Evolutionary conservation across 1,140 invertebrate species (phyloP).

Genomic region (Trichoplusia ni): DNA sequence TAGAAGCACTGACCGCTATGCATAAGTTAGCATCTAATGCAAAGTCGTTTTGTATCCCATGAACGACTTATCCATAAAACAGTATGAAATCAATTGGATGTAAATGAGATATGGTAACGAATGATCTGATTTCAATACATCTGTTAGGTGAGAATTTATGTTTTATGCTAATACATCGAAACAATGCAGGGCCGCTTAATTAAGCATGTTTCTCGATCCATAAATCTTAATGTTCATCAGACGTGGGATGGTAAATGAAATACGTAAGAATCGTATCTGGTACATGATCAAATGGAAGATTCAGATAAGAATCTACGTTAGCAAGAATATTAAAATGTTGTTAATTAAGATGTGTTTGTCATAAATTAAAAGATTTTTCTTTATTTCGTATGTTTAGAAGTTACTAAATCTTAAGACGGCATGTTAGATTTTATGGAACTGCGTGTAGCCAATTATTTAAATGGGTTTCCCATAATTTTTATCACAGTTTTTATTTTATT

Average conservation of each 20-base stretch:
- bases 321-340: not conserved
- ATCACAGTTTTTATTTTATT: too few species aligned
- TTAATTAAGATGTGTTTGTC: constrained; percentile 23
- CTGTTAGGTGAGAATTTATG: constrained; percentile 50
- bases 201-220: constrained; percentile 72
- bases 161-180: constrained; percentile 58
- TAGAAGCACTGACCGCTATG: too few species aligned
- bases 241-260: constrained; percentile 16
- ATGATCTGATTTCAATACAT: constrained; percentile 43
- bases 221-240: constrained; percentile 68
- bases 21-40: constrained; percentile 7
- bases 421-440: not conserved
- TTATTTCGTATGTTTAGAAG: not conserved
- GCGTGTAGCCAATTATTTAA: not conserved
- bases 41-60: not conserved
- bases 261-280: constrained; percentile 1
- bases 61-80: constrained; percentile 17
- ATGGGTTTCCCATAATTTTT: not conserved
- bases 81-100: constrained; percentile 26
- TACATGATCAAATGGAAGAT: constrained; percentile 12
- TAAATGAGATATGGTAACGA: constrained; percentile 30
- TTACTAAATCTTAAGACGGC: not conserved
- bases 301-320: constrained; percentile 9
- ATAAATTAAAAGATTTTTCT: constrained; percentile 7
- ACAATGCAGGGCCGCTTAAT: constrained; percentile 70